Evolutionary conservation across 2,888 invertebrate species (phyloP), one percentile per base, ranked within the genome.

Genomic region (Phalera bucephala): DNA sequence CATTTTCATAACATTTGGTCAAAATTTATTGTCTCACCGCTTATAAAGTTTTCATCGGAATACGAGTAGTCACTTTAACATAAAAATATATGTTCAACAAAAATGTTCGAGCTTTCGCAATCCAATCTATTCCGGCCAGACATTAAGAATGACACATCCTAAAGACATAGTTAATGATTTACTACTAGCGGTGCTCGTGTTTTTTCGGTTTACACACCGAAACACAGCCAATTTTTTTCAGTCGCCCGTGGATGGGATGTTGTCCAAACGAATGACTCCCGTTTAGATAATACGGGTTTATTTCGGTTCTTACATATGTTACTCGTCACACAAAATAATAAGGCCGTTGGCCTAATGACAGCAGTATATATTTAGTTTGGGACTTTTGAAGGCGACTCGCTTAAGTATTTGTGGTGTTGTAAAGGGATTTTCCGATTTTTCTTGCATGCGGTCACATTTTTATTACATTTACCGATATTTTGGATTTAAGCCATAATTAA

Each of bases 291-390:
- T 79, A 84, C 79, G 56, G 46, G 72, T 72, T 76, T 86, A 86
- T 86, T 88, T 85, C 69, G 61, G 85, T 71, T 78, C 73, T 79
- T 81, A 83, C 87, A 81, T 85, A 83, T 85, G 88, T 78, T 73
- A 77, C 76, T 77, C 83, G 83, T 87, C 88, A 84, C 80, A 78
- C 76, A 70, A 79, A 80, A 85, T 87, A 85, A 86, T 87, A 86
- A 84, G 87, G 88, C 82, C 88, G 78, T 84, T 87, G 88, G 84
- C 88, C 88, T 86, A 86, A 87, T 86, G 88, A 87, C 87, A 85
- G 83, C 56, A 36, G 40, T 56, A 67, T 86, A 86, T 85, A 73
- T 75, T 74, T 75, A 72, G 80, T 71, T 42, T 36, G 72, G 57
- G 64, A 71, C 74, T 75, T 76, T 77, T 79, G 72, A 72, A 76